Evolutionary conservation across 2,888 invertebrate species (phyloP).

Genomic region (Heteromurus nitidus): DNA sequence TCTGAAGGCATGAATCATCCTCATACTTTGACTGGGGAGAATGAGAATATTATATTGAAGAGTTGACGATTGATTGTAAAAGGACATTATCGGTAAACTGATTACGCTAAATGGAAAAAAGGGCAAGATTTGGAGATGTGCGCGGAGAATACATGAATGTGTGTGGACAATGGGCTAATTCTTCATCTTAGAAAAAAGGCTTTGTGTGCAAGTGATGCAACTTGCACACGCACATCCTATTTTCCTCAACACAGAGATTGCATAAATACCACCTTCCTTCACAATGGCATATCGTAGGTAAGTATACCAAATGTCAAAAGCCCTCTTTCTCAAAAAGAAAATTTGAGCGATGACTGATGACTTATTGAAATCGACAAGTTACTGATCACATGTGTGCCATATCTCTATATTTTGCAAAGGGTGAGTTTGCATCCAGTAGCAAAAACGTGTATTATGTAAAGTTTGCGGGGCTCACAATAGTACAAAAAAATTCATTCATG

Average conservation of each 20-base stretch:
- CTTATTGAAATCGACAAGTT: conserved; percentile 49
- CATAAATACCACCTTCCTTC: not conserved
- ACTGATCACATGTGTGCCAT: conserved; percentile 42
- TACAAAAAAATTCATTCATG: not conserved
- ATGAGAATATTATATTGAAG: conserved; percentile 1
- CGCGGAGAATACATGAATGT: conserved; percentile 12
- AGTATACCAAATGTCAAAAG: conserved; percentile 26
- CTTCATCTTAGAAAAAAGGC: conserved; percentile 26
- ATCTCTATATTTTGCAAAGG: conserved; percentile 29
- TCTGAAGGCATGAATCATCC: conserved; percentile 6
- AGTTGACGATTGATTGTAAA: conserved; percentile 41
- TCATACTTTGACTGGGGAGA: not conserved
- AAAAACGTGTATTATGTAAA: conserved; percentile 14
- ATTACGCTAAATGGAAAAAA: conserved; percentile 32
- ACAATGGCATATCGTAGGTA: not conserved
- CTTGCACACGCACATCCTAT: not conserved
- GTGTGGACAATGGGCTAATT: conserved; percentile 53
- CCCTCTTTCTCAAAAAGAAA: not conserved
- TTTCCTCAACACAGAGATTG: not conserved
- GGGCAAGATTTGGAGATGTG: conserved; percentile 7
- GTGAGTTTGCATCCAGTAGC: conserved; percentile 48
- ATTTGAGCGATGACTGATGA: conserved; percentile 45
- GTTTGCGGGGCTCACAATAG: too few species aligned
- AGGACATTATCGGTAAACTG: conserved; percentile 46
- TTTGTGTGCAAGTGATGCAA: conserved; percentile 41